phyloP scores from a whole-genome alignment of 2,888 invertebrate species.

The Lepidocyrtinus sp. region DNA sequence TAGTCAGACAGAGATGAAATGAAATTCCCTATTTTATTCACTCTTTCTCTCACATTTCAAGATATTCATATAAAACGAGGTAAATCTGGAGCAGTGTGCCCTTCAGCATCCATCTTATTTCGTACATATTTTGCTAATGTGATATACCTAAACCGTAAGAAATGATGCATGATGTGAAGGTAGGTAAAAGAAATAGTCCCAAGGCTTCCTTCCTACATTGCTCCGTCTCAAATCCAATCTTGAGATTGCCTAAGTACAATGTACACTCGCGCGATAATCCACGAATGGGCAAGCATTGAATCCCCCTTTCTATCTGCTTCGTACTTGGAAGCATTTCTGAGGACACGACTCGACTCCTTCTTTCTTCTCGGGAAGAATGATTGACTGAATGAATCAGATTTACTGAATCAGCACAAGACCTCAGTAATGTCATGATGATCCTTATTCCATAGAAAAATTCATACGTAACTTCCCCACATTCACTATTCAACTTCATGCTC shows the following conservation, averaged over 20 bases:
- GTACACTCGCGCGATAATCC: slow-evolving; percentile 47
- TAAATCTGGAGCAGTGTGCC: neutral
- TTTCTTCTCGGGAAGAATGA: neutral
- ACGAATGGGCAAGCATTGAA: slow-evolving; percentile 43
- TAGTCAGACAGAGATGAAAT: slow-evolving; percentile 27
- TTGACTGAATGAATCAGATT: slow-evolving; percentile 33
- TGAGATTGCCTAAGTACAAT: neutral
- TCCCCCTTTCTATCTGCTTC: neutral
- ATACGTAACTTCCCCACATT: neutral
- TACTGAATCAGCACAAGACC: slow-evolving; percentile 37
- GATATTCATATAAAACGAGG: neutral
- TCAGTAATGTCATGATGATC: slow-evolving; percentile 24
- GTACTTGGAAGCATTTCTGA: neutral
- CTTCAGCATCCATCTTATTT: neutral
- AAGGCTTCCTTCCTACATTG: slow-evolving; percentile 32
- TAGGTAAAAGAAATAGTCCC: slow-evolving; percentile 24
- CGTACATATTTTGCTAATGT: neutral
- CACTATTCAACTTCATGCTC: slow-evolving; percentile 21
- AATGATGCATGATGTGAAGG: slow-evolving; percentile 29
- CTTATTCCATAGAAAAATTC: neutral
- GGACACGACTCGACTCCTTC: neutral
- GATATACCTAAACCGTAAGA: slow-evolving; percentile 1
- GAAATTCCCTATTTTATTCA: slow-evolving; percentile 45
- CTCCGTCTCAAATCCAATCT: neutral
- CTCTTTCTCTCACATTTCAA: slow-evolving; percentile 13